Percentiles rank a stretch among this genome's conserved stretches.
These are phyloP conservation scores for Bubo blakistoni DNA, from an alignment of 2,113 vertebrate genomes.

Conservation along the genomic window DNA sequence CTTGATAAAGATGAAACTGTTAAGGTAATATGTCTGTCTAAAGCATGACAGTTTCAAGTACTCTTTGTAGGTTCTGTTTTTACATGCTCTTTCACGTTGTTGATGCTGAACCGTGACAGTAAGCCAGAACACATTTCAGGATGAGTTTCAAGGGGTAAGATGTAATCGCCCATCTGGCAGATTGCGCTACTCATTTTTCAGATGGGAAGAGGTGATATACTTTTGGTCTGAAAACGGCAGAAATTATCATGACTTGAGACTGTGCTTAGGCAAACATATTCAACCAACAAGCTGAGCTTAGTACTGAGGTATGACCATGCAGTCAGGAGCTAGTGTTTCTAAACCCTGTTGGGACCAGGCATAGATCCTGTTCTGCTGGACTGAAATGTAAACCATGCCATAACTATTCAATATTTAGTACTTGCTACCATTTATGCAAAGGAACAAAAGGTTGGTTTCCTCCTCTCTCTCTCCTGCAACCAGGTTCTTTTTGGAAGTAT, in stretches of 20 bases:
- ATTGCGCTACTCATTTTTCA: rapidly evolving
- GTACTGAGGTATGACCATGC: too few relatives aligned
- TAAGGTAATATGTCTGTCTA: background rate
- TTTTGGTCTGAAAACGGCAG: background rate
- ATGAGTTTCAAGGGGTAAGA: background rate
- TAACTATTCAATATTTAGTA: background rate
- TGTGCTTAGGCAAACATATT: background rate
- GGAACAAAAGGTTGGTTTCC: background rate
- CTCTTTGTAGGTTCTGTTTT: background rate
- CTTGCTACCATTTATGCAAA: background rate
- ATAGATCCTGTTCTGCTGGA: background rate
- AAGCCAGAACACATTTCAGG: background rate
- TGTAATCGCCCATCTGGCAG: background rate
- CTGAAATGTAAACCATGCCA: background rate
- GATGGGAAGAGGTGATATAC: background rate
- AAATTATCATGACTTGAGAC: background rate
- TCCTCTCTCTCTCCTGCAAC: background rate
- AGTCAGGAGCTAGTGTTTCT: background rate
- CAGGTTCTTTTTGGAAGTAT: background rate
- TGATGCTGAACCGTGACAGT: rapidly evolving
- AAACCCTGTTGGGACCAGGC: background rate
- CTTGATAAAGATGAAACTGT: background rate
- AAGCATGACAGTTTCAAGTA: background rate
- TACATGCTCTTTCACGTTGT: background rate
- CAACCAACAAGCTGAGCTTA: background rate